Percentiles rank a stretch among this genome's conserved stretches.
These are phyloP conservation scores for Eupithecia insigniata DNA, from an alignment of 2,888 invertebrate species.

Conservation along the genomic window DNA sequence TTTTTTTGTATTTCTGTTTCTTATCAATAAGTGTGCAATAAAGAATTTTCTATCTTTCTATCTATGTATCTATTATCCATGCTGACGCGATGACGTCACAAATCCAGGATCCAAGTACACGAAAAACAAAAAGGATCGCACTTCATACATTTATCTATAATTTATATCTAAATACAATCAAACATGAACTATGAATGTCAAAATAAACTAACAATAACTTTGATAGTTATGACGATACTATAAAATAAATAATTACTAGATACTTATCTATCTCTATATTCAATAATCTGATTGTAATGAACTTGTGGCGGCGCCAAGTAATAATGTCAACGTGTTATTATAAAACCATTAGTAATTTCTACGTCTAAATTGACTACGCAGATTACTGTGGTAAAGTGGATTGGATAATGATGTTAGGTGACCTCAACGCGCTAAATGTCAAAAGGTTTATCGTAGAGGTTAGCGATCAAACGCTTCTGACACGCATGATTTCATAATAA, in stretches of 20 bases:
- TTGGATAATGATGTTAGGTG: conserved; percentile 8
- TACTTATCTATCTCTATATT: neutral
- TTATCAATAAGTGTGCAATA: too few relatives aligned
- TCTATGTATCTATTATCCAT: too few relatives aligned
- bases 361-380: conserved; percentile 5
- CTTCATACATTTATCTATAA: too few relatives aligned
- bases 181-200: neutral
- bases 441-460: conserved; percentile 11
- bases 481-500: conserved; percentile 5
- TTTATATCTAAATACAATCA: neutral
- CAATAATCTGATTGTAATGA: conserved; percentile 3
- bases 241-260: neutral
- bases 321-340: conserved; percentile 10
- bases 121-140: too few relatives aligned
- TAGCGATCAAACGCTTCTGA: neutral
- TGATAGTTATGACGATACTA: neutral
- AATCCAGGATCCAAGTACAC: too few relatives aligned
- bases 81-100: too few relatives aligned
- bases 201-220: too few relatives aligned
- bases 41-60: too few relatives aligned
- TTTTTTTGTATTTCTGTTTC: too few relatives aligned
- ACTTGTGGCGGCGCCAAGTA: neutral
- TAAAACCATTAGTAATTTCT: conserved; percentile 8
- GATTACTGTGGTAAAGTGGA: conserved; percentile 2
- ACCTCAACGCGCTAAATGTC: conserved; percentile 2